Conservation (phyloP, 2,113 vertebrate species). For the Ptychochromis oligacanthus region DNA sequence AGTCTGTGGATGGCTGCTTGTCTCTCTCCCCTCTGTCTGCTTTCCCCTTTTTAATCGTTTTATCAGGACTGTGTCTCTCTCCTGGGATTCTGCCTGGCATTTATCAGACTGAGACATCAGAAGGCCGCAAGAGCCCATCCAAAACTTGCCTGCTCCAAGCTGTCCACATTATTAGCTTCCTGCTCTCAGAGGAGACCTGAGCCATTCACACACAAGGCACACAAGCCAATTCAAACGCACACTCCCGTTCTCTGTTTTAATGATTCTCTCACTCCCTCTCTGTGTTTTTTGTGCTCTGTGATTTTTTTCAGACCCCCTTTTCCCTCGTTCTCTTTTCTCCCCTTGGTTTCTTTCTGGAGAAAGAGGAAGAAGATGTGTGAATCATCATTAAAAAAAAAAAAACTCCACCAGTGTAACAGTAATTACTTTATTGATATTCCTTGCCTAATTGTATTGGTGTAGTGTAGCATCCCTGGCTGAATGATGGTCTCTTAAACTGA, state of each 20-base stretch:
- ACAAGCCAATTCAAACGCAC: neutral
- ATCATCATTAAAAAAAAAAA: neutral
- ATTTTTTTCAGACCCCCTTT: neutral
- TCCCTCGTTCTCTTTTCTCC: neutral
- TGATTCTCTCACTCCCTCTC: neutral
- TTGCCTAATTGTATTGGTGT: slow-evolving; percentile 7
- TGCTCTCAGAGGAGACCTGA: slow-evolving; percentile 30
- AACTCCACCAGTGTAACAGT: slow-evolving; percentile 7
- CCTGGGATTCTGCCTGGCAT: slow-evolving; percentile 40
- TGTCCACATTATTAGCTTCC: slow-evolving; percentile 47
- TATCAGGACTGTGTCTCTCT: slow-evolving; percentile 24
- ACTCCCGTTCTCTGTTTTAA: neutral
- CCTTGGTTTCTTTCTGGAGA: neutral
- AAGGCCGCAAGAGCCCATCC: slow-evolving; percentile 46
- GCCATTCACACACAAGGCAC: neutral
- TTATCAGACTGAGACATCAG: slow-evolving; percentile 42
- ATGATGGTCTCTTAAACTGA: too few species aligned
- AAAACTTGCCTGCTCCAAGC: slow-evolving; percentile 54
- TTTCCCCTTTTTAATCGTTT: slow-evolving; percentile 3
- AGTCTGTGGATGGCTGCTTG: slow-evolving; percentile 9
- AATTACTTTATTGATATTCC: slow-evolving; percentile 19
- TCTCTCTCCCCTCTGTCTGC: neutral
- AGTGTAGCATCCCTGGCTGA: too few species aligned
- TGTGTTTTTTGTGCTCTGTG: too few species aligned
- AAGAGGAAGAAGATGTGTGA: neutral